Percentiles rank a stretch among this genome's conserved stretches.
These are phyloP conservation scores for Caradrina clavipalpis DNA, from an alignment of 2,888 invertebrate species.

Conservation along the genomic window DNA sequence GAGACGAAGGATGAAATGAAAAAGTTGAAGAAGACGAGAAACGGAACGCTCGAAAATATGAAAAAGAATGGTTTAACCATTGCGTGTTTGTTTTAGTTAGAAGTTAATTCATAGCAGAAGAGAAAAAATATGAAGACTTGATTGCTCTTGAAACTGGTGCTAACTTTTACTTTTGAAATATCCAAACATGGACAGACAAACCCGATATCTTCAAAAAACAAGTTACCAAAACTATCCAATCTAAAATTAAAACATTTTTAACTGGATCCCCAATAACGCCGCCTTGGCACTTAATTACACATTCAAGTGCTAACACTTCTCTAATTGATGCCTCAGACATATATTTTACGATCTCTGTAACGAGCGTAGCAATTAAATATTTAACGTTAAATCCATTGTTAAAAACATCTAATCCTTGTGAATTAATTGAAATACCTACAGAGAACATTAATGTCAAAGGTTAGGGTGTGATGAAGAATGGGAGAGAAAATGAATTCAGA, in stretches of 20 bases:
- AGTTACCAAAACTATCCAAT: constrained; percentile 18
- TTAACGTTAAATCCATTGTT: constrained; percentile 70
- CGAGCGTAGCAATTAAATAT: constrained; percentile 78
- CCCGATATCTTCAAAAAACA: neutral
- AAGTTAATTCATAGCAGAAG: neutral
- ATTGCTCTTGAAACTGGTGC: neutral
- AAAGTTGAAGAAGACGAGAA: constrained; percentile 5
- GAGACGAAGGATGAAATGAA: constrained; percentile 20
- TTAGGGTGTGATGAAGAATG: constrained; percentile 57
- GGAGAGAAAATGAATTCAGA: constrained; percentile 42
- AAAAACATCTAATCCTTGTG: constrained; percentile 67
- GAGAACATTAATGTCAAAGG: constrained; percentile 61
- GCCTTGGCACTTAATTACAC: constrained; percentile 76
- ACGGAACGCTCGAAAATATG: neutral
- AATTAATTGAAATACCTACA: constrained; percentile 69
- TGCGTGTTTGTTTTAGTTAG: neutral
- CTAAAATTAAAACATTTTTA: constrained; percentile 59
- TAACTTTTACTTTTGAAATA: neutral
- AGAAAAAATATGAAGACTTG: neutral
- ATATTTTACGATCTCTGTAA: constrained; percentile 77
- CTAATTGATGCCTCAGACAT: constrained; percentile 79
- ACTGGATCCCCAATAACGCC: constrained; percentile 73
- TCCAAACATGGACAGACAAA: neutral
- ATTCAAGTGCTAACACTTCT: constrained; percentile 76
- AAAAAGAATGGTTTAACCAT: neutral